phyloP scores from a whole-genome alignment of 2,113 vertebrate genomes.

The Vimba vimba region DNA sequence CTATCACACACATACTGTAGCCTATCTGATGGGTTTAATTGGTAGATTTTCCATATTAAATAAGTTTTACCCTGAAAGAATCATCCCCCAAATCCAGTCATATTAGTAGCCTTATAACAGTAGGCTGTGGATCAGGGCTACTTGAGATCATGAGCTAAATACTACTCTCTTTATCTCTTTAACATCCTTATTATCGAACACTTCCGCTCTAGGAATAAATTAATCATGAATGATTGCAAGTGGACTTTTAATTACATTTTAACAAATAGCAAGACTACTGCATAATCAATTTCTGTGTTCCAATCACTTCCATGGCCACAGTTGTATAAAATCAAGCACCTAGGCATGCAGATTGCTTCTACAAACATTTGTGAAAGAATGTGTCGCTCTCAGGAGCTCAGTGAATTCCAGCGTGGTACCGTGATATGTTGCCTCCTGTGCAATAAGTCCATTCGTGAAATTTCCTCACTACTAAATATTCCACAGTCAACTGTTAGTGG shows the following conservation, averaged over 20 bases:
- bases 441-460: no score
- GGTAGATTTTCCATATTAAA: background rate
- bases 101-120: background rate
- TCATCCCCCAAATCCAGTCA: background rate
- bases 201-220: background rate
- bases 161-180: background rate
- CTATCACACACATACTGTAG: background rate
- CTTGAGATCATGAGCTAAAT: background rate
- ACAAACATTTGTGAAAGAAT: no score
- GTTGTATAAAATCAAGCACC: no score
- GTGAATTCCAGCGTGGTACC: no score
- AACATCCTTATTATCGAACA: background rate
- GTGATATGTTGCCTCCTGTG: no score
- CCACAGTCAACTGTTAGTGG: no score
- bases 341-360: no score
- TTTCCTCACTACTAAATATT: no score
- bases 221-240: background rate
- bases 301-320: no score
- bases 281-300: background rate
- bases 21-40: background rate
- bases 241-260: background rate
- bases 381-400: no score
- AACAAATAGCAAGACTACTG: background rate
- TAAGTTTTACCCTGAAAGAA: background rate
- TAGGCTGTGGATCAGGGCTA: background rate